Evolutionary conservation across 2,113 vertebrate genomes (phyloP).

Genomic region (Plectropomus leopardus): DNA sequence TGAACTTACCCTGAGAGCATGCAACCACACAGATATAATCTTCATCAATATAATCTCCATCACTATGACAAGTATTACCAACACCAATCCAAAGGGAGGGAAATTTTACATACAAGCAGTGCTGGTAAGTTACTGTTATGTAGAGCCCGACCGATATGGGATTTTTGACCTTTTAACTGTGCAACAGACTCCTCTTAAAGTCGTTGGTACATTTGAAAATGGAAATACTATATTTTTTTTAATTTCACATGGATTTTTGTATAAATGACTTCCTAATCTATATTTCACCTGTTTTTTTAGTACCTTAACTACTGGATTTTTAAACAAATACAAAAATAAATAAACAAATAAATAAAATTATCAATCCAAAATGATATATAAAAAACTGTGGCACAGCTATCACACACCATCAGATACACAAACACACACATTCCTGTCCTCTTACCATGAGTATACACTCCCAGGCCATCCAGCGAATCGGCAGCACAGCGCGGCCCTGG

Average conservation of each 20-base stretch:
- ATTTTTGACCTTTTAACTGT: neutral
- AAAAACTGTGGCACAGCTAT: too few species aligned
- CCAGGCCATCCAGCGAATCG: slow-evolving; percentile 98
- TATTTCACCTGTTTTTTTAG: neutral
- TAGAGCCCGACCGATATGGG: too few species aligned
- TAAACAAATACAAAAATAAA: too few species aligned
- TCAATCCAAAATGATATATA: too few species aligned
- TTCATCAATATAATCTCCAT: neutral
- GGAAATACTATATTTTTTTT: neutral
- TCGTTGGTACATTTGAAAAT: neutral
- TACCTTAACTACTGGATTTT: neutral
- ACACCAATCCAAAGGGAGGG: too few species aligned
- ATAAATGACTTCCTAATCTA: too few species aligned
- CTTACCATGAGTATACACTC: slow-evolving; percentile 96
- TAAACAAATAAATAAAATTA: too few species aligned
- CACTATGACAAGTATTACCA: neutral
- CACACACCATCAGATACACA: neutral
- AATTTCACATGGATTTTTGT: too few species aligned
- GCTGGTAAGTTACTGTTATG: too few species aligned
- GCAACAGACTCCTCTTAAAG: neutral
- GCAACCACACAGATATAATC: slow-evolving; percentile 10
- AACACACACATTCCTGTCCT: neutral
- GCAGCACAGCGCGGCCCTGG: slow-evolving; percentile 93
- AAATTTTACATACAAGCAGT: too few species aligned
- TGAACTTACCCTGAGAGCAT: slow-evolving; percentile 91